Evolutionary conservation across 2,888 invertebrate genomes (phyloP), one percentile per base, ranked within the genome.

Genomic region (Synanthedon andrenaeformis): DNA sequence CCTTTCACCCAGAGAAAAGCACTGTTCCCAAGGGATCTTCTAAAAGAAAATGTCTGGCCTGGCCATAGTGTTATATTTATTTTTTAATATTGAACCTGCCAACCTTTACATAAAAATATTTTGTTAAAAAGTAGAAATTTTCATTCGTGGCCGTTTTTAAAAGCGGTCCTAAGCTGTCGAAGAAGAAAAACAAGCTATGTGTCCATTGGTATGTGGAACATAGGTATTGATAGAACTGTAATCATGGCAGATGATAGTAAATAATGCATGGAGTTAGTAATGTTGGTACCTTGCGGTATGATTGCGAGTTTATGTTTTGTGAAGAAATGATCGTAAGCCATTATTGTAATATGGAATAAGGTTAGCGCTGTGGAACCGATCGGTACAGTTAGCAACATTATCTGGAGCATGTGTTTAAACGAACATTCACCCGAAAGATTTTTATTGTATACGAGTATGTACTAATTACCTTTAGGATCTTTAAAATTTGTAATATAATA

Each of bases 301-400:
- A 45, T 45, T 45, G 14, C 45, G 13, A 45, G 45, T 45, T 35
- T 45, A 45, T 45, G 45, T 45, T 45, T 45, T 69, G 68, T 68
- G 71, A 69, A 71, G 75, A 75, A 77, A 79, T 78, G 77, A 81
- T 82, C 76, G n/a, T 69, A 66, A 73, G 72, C 73, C 77, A 82
- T 84, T 83, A 84, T 83, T 81, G 76, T 82, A 72, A 80, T 82
- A 70, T 76, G 72, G 79, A 82, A 79, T 84, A 82, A 79, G 81
- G 82, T 82, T 71, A 35, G 35, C 35, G 66, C 70, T 69, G 69
- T 82, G 74, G 72, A 79, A 78, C 76, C 64, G 79, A 81, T 82
- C 64, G 63, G 69, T 82, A 86, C 68, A 51, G 85, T 71, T 55
- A 14, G 74, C 84, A 82, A 55, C 59, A 53, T 55, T 61, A 80